Conservation (phyloP, 2,797 vertebrate species). For the Gymnothorax reevesii region DNA sequence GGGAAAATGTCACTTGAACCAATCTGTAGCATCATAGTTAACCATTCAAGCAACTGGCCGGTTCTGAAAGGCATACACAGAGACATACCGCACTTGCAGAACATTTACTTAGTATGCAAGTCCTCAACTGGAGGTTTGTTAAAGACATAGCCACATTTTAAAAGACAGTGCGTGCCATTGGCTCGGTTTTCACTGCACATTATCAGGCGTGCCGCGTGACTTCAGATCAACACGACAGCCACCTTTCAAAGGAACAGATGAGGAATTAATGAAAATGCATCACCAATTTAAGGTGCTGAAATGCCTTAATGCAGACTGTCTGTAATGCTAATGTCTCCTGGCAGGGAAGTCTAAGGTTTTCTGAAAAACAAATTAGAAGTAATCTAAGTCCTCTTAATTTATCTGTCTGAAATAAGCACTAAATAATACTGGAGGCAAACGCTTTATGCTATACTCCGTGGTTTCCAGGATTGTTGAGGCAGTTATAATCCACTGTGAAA, state of each 20-base stretch:
- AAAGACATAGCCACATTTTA: neutral
- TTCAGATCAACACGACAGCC: neutral
- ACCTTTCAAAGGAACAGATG: neutral
- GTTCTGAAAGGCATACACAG: neutral
- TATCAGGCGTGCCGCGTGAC: neutral
- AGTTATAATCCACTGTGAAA: neutral
- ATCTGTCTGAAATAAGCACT: neutral
- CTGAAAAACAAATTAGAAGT: neutral
- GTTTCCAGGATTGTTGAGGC: neutral
- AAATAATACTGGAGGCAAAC: neutral
- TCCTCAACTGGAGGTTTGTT: neutral
- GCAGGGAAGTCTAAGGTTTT: neutral
- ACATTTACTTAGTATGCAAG: neutral
- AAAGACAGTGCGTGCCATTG: neutral
- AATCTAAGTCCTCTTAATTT: neutral
- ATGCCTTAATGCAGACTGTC: neutral
- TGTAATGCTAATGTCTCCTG: neutral
- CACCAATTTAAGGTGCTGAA: neutral
- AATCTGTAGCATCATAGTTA: neutral
- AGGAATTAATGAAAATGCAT: slow-evolving; percentile 1
- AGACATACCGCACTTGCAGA: neutral
- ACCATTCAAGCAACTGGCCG: neutral
- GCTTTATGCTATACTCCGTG: neutral
- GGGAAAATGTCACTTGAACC: neutral
- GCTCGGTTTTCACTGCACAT: neutral